phyloP scores from a whole-genome alignment of 2,888 invertebrate genomes.

The Nipponacmea schrenckii region DNA sequence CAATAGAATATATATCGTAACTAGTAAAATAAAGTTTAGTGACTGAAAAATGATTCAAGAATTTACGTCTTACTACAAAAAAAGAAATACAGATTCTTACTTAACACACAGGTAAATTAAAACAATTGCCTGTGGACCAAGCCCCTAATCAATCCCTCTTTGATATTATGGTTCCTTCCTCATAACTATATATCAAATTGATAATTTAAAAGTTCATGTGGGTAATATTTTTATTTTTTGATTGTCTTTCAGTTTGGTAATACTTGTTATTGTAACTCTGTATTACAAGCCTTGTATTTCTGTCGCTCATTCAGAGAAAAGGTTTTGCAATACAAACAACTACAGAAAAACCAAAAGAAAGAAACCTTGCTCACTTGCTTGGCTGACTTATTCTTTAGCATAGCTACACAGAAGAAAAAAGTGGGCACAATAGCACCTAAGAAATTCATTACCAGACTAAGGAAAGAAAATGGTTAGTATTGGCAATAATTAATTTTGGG shows the following conservation, averaged over 20 bases:
- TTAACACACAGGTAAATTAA: no score
- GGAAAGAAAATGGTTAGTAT: conserved; percentile 92
- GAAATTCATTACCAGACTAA: conserved; percentile 96
- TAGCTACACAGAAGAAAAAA: conserved; percentile 99
- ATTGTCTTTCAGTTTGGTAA: conserved; percentile 83
- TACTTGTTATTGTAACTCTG: conserved; percentile 99
- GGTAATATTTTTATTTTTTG: no score
- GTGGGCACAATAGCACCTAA: conserved; percentile 99
- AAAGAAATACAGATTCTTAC: no score
- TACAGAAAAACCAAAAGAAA: conserved; percentile 74
- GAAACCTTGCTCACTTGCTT: conserved; percentile 97
- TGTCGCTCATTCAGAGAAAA: conserved; percentile 99
- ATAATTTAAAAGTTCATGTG: no score
- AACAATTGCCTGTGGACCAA: no score
- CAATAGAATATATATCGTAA: no score
- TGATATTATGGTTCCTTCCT: no score
- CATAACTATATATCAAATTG: no score
- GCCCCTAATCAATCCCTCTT: no score
- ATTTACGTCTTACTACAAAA: no score
- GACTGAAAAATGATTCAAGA: no score
- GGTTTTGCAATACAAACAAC: conserved; percentile 92
- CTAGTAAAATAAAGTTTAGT: no score
- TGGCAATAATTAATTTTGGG: background rate
- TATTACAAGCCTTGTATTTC: conserved; percentile 98
- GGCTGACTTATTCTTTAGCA: conserved; percentile 98